phyloP scores from a whole-genome alignment of 2,888 invertebrate species.

The Acleris literana region DNA sequence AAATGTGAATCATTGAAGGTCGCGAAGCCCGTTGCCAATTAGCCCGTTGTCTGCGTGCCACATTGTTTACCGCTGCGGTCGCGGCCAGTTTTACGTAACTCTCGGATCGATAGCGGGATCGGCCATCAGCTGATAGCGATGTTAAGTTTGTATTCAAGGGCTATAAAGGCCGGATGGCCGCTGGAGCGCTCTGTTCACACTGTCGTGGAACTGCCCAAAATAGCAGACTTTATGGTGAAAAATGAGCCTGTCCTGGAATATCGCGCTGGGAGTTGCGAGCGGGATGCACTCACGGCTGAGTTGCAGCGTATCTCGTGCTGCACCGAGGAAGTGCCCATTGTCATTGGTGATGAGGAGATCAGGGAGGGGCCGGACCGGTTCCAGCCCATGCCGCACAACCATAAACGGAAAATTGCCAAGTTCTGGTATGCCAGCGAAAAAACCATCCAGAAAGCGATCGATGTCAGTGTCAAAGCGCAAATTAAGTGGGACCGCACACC shows the following conservation, averaged over 20 bases:
- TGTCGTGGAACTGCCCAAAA: constrained; percentile 85
- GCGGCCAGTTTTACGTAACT: constrained; percentile 52
- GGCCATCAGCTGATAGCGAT: constrained; percentile 44
- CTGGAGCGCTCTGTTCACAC: constrained; percentile 81
- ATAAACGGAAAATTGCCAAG: constrained; percentile 93
- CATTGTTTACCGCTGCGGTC: constrained; percentile 32
- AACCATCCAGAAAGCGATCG: constrained; percentile 93
- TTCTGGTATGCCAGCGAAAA: constrained; percentile 96
- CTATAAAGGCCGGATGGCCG: constrained; percentile 78
- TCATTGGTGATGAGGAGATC: constrained; percentile 96
- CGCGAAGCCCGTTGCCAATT: constrained; percentile 49
- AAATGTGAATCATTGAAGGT: constrained; percentile 72
- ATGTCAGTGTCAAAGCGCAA: constrained; percentile 90
- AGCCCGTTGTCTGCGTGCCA: constrained; percentile 42
- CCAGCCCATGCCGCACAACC: constrained; percentile 96
- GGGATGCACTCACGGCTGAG: constrained; percentile 87
- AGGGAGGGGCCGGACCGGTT: constrained; percentile 88
- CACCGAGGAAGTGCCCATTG: constrained; percentile 95
- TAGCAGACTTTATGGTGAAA: constrained; percentile 86
- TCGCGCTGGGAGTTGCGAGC: constrained; percentile 91
- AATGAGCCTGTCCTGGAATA: constrained; percentile 94
- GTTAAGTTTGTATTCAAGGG: constrained; percentile 55
- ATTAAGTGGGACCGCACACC: constrained; percentile 95
- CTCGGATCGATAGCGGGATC: constrained; percentile 35
- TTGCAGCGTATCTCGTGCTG: constrained; percentile 85